Base-by-base conservation (phyloP, 2,797 vertebrate genomes). In the Xiphorhynchus erythropygius region DNA sequence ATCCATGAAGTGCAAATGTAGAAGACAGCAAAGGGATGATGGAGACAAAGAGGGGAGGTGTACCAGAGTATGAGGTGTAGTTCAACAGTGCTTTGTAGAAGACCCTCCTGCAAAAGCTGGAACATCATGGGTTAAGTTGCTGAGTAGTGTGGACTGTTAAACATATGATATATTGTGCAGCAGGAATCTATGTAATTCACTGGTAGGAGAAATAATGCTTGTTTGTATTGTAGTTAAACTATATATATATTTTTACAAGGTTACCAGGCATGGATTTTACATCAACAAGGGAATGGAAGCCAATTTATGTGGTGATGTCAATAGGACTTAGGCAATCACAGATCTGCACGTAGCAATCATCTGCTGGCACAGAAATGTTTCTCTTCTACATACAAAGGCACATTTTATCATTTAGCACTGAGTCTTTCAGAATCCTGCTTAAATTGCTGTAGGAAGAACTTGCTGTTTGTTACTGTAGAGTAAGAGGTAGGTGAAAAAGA, bases 371-470 rank as follows among this genome's bases (percentile, higher is more conserved):
- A 89, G 73, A 90, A 94, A 53, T n/a, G 9, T 63, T 91, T 77
- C 82, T 60, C 14, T 84, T 89, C 37, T 59, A 13, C 24, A 30
- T 64, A 23, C n/a, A 92, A 84, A 89, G 62, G 35, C 65, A 46
- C 17, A 41, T 78, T 95, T 94, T 89, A 42, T 71, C n/a, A 35
- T 90, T 74, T 84, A n/a, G 18, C 33, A 60, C 16, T 63, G 30
- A 9, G 18, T 75, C 18, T 87, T 55, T 92, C 42, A 77, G 60
- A 47, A 93, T 90, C 56, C 85, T 93, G n/a, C 84, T 89, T 95
- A 62, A 91, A 93, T 90, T 92, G 55, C 30, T 60, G 41, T 90
- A 76, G 86, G 86, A 93, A 84, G 73, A 92, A 69, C n/a, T 93
- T 84, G 63, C 67, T 90, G 12, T 89, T 33, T 68, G 69, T 82